A percentile compares a stretch with the other conserved stretches of the same genome.
Conservation (phyloP, 2,888 invertebrate genomes). For the Melinaea menophilus region DNA sequence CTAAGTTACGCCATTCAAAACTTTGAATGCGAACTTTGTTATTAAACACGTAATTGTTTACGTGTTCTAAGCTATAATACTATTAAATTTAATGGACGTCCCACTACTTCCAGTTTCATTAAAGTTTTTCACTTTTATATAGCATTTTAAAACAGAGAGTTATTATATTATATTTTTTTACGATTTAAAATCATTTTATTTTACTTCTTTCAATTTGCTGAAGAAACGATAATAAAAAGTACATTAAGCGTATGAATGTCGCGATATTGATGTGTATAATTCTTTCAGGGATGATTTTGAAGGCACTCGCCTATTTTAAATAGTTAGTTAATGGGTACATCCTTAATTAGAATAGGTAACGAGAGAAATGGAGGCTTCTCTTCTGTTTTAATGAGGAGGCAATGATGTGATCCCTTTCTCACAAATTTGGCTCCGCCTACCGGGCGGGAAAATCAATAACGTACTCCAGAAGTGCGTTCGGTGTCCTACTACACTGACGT, state of each 20-base stretch:
- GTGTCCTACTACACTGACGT: constrained; percentile 71
- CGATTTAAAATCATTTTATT: neutral
- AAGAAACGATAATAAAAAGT: constrained; percentile 8
- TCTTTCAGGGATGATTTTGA: constrained; percentile 65
- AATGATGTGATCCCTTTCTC: constrained; percentile 75
- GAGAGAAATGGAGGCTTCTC: constrained; percentile 68
- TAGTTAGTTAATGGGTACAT: constrained; percentile 75
- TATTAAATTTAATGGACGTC: constrained; percentile 29
- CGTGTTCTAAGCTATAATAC: constrained; percentile 26
- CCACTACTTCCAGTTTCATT: constrained; percentile 15
- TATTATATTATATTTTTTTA: constrained; percentile 14
- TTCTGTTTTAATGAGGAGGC: constrained; percentile 73
- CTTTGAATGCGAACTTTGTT: constrained; percentile 32
- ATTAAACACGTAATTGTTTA: constrained; percentile 30
- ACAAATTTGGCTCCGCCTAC: constrained; percentile 71
- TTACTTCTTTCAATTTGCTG: neutral
- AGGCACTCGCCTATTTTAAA: constrained; percentile 71
- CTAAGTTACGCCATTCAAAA: constrained; percentile 31
- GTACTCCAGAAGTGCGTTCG: constrained; percentile 74
- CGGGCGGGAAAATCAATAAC: constrained; percentile 77
- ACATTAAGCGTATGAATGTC: constrained; percentile 21
- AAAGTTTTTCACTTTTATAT: neutral
- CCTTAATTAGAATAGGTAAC: constrained; percentile 73
- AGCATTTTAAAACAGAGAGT: constrained; percentile 4
- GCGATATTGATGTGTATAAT: constrained; percentile 54